A percentile compares a stretch with the other conserved stretches of the same genome.
These are phyloP conservation scores for Hippoglossus stenolepis DNA, from an alignment of 2,113 vertebrate species.

Conservation along the genomic window DNA sequence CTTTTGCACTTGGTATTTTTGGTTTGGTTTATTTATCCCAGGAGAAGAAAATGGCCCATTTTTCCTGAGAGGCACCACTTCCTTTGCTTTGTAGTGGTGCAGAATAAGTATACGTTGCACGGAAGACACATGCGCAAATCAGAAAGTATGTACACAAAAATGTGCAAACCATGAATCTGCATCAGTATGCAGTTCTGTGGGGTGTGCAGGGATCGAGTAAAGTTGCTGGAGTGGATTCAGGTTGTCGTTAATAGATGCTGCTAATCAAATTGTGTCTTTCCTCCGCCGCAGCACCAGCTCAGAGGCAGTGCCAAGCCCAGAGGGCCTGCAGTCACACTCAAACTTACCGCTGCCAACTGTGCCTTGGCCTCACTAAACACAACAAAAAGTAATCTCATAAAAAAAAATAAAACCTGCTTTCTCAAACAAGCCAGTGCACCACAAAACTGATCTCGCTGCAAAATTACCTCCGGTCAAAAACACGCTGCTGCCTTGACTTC, in stretches of 20 bases:
- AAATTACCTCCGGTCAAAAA: conserved; percentile 20
- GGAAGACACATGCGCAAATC: conserved; percentile 2
- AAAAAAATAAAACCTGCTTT: conserved; percentile 27
- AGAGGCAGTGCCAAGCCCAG: conserved; percentile 55
- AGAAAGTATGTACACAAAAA: not conserved
- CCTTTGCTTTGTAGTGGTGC: conserved; percentile 71
- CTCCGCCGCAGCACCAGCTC: not conserved
- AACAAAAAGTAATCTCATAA: conserved; percentile 38
- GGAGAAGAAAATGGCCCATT: conserved; percentile 64
- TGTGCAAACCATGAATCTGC: not conserved
- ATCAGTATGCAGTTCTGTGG: conserved; percentile 5
- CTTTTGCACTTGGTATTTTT: conserved; percentile 70
- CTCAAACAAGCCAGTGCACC: conserved; percentile 5
- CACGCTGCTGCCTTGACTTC: conserved; percentile 3
- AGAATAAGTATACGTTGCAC: conserved; percentile 54
- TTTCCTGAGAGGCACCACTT: conserved; percentile 72
- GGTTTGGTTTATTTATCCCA: conserved; percentile 78
- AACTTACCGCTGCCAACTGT: conserved; percentile 30
- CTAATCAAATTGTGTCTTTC: conserved; percentile 42
- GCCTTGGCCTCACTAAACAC: conserved; percentile 47
- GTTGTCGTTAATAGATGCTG: conserved; percentile 4
- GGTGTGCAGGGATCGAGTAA: not conserved
- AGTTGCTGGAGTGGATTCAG: conserved; percentile 5
- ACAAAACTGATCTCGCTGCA: conserved; percentile 30
- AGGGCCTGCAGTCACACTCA: conserved; percentile 38